Evolutionary conservation across 2,888 invertebrate species (phyloP).

Genomic region (Tribolium freemani): DNA sequence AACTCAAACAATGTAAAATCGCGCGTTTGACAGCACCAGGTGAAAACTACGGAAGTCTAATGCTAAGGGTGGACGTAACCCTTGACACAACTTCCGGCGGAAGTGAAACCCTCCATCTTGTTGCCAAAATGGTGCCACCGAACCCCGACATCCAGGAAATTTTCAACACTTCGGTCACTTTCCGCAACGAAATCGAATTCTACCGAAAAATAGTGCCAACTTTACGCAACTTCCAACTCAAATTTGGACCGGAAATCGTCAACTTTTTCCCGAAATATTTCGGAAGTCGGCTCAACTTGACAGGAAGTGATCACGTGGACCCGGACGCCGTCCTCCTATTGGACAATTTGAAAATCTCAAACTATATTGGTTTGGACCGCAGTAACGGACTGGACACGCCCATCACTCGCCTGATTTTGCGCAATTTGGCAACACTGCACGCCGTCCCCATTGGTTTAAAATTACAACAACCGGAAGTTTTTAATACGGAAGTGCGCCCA

Average conservation of each 20-base stretch:
- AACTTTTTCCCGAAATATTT: slow-evolving; percentile 40
- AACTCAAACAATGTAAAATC: not conserved
- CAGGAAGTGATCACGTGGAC: slow-evolving; percentile 12
- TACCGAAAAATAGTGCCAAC: slow-evolving; percentile 40
- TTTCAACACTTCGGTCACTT: slow-evolving; percentile 43
- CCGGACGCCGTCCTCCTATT: slow-evolving; percentile 36
- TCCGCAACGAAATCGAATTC: slow-evolving; percentile 42
- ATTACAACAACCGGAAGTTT: not conserved
- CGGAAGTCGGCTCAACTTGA: slow-evolving; percentile 34
- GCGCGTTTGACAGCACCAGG: slow-evolving; percentile 7
- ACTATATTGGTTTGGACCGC: slow-evolving; percentile 27
- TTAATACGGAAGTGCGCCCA: not conserved
- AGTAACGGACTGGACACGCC: slow-evolving; percentile 34
- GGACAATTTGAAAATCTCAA: slow-evolving; percentile 36
- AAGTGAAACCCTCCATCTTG: not conserved
- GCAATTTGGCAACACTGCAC: slow-evolving; percentile 37
- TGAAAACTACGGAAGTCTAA: slow-evolving; percentile 15
- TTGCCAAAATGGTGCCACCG: slow-evolving; percentile 21
- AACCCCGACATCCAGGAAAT: slow-evolving; percentile 8
- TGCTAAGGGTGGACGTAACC: not conserved
- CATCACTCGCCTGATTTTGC: slow-evolving; percentile 24
- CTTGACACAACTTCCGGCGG: not conserved
- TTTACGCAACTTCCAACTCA: slow-evolving; percentile 33
- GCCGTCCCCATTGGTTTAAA: slow-evolving; percentile 21
- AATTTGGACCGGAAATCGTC: slow-evolving; percentile 28